Base-by-base conservation (phyloP, 2,888 invertebrate genomes). In the Tetranychus truncatus region DNA sequence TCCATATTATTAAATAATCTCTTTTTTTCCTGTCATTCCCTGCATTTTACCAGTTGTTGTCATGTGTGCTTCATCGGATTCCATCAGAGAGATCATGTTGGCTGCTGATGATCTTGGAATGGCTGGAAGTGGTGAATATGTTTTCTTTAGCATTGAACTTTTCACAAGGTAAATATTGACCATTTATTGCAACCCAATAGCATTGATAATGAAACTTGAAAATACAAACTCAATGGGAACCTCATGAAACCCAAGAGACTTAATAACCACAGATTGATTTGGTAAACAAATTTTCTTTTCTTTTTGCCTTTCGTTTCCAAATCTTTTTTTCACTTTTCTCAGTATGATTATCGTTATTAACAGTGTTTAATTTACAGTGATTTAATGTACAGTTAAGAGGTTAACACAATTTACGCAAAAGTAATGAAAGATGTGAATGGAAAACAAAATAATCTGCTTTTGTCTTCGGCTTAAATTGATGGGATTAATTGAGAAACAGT, bases 101-200 rank as follows among this genome's bases (percentile, higher is more conserved):
- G 92, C 92, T 8, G 97, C 97, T 1, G 91, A 94, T 80, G 91
- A 93, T 78, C 86, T 97, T 78, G 91, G 92, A 80, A 97, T 99
- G 93, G 91, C 94, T 79, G 89, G 91, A 76, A 91, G 91, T 76
- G 96, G 96, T 8, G 96, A 97, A 85, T 99, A 96, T 84, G 93
- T 95, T 74, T 95, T 99, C 86, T 92, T 99, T 85, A 97, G 95
- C 84, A 92, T 97, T 80, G 95, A 96, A 83, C 86, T 97, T 66
- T 95, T 94, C 83, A 92, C 92, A 79, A 92, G 93, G 96, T 96
- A 84, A 88, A 88, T 55, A 55, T 67, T 67, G 67, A 67, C 67
- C 20, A 67, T 21, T 67, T 67, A 9, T 34, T 34, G 34, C 34
- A 34, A 34, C 3, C 34, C 34, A 34, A 34, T 34, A 34, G 34